Percentiles rank a stretch among this genome's conserved stretches.
Evolutionary conservation across 2,888 invertebrate species (phyloP).

Genomic region (Strigamia crassipes): DNA sequence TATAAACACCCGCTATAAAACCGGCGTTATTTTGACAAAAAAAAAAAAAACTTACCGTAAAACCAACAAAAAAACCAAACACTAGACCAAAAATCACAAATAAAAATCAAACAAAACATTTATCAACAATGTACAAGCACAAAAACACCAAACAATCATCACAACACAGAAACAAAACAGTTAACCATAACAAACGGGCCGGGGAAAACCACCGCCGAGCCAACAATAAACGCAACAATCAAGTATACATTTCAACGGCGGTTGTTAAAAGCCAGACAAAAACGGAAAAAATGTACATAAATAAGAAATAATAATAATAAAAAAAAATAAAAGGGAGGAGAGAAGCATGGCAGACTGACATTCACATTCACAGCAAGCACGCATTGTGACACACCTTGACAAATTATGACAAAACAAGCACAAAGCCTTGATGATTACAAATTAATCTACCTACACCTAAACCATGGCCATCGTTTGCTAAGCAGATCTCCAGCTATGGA

Average conservation of each 20-base stretch:
- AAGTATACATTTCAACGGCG: background rate
- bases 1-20: no score
- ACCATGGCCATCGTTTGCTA: slow-evolving; percentile 45
- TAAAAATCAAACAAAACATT: no score
- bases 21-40: no score
- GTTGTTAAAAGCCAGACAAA: background rate
- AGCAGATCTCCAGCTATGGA: slow-evolving; percentile 43
- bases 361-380: background rate
- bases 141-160: no score
- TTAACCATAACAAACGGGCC: no score
- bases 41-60: no score
- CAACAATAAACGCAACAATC: no score
- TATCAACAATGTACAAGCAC: no score
- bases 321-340: background rate
- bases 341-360: slow-evolving; percentile 21
- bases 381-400: slow-evolving; percentile 26
- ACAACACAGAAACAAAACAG: no score
- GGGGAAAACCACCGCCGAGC: no score
- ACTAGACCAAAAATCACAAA: no score
- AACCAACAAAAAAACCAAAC: no score
- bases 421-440: slow-evolving; percentile 20
- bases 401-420: slow-evolving; percentile 8
- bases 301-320: background rate
- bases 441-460: slow-evolving; percentile 46
- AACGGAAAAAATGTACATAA: background rate